Percentiles rank a stretch among this genome's conserved stretches.
Conservation (phyloP, 2,113 vertebrate genomes). For the Amphiprion percula region DNA sequence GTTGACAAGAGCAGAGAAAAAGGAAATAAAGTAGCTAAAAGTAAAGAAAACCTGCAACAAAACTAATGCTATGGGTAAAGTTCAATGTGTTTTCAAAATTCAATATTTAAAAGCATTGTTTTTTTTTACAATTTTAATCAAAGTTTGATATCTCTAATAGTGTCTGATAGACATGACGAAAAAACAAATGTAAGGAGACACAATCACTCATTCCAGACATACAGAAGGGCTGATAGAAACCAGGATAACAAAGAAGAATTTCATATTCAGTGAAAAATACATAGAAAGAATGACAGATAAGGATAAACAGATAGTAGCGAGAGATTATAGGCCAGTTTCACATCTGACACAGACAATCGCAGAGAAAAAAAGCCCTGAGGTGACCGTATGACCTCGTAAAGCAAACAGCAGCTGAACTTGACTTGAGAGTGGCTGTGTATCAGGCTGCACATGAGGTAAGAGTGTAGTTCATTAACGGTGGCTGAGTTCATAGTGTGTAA, state of each 20-base stretch:
- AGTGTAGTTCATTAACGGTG: constrained; percentile 1
- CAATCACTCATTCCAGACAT: neutral
- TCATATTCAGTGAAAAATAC: constrained; percentile 3
- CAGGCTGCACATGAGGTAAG: constrained; percentile 17
- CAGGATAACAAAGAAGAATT: neutral
- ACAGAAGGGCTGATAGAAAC: neutral
- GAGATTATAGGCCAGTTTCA: constrained; percentile 37
- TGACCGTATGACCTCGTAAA: constrained; percentile 35
- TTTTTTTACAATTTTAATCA: constrained; percentile 7
- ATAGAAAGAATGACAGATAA: constrained; percentile 5
- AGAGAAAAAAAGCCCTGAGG: constrained; percentile 19
- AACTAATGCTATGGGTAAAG: neutral
- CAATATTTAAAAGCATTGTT: neutral
- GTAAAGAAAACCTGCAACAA: neutral
- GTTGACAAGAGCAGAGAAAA: neutral
- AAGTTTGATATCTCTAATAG: constrained; percentile 2
- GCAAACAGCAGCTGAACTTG: neutral
- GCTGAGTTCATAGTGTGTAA: neutral
- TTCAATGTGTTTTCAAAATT: neutral
- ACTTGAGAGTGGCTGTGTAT: constrained; percentile 15
- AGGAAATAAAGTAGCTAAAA: neutral
- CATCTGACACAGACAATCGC: constrained; percentile 41
- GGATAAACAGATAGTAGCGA: neutral
- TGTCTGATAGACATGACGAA: constrained; percentile 25
- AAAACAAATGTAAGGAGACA: constrained; percentile 22